These are phyloP conservation scores for Drosophila setifemur DNA, from an alignment of 1,140 invertebrate species.

Conservation along the genomic window DNA sequence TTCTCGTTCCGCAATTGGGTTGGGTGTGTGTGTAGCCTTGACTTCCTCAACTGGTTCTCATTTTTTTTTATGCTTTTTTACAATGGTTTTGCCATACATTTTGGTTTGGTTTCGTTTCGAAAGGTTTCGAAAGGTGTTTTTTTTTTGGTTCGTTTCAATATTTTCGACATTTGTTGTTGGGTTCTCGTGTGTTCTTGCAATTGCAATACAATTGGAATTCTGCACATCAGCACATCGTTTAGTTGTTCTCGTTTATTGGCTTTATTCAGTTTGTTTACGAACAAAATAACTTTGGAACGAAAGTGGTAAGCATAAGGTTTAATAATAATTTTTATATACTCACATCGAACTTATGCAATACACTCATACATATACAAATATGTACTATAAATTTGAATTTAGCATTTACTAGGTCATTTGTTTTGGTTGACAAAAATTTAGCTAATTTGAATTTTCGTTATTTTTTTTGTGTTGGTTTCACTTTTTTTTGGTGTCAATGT, in stretches of 20 bases:
- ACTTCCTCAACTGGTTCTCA: constrained; percentile 19
- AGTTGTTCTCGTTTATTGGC: constrained; percentile 44
- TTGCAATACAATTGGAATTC: constrained; percentile 53
- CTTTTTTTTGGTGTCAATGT: too few relatives aligned
- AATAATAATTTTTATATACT: constrained; percentile 50
- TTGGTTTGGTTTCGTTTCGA: constrained; percentile 27
- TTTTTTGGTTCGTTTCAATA: constrained; percentile 6
- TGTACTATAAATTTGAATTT: constrained; percentile 76
- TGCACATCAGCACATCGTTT: constrained; percentile 43
- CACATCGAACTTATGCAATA: constrained; percentile 66
- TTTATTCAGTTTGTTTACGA: constrained; percentile 35
- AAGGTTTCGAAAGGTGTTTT: constrained; percentile 24
- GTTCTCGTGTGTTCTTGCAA: constrained; percentile 26
- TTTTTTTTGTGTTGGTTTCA: constrained; percentile 24
- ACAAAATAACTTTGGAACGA: constrained; percentile 59
- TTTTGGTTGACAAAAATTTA: constrained; percentile 71
- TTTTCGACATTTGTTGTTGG: constrained; percentile 8
- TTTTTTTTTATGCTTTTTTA: constrained; percentile 65
- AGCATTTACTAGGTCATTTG: constrained; percentile 69
- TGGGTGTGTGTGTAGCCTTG: constrained; percentile 12
- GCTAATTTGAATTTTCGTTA: constrained; percentile 69
- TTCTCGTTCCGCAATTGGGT: constrained; percentile 43
- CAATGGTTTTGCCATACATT: constrained; percentile 55
- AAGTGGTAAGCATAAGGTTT: constrained; percentile 54
- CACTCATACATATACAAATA: constrained; percentile 66